Base-by-base conservation (phyloP, 2,888 invertebrate species). In the Tetranychus truncatus region DNA sequence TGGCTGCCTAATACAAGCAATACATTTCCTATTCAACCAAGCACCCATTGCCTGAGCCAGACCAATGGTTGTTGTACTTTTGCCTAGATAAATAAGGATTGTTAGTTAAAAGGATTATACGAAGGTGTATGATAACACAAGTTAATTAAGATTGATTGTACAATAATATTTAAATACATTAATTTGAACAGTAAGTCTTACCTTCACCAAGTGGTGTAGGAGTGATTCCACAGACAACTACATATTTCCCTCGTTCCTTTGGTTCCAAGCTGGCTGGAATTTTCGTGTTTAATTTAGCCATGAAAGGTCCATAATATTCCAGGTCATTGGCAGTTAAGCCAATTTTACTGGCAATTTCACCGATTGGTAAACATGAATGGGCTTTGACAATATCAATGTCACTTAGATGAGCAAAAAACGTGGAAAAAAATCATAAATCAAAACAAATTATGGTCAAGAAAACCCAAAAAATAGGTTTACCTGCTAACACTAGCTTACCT, bases 151-250 rank as follows among this genome's bases (percentile, higher is more conserved):
- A 24, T 34, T 24, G 34, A 34, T 34, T 34, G 34, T 34, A 34
- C 34, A 34, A 34, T 34, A 34, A 34, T 34, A 34, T 4, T 3
- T 0, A 4, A 34, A 34, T 34, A 5, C 34, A 34, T 34, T 34
- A 34, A 34, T 34, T 34, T 34, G 34, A 34, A 2, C 24, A 24
- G 24, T 24, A 24, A 24, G 24, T 18, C 44, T 45, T 75, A 76
- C 77, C 97, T 85, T 99, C 97, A 1, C 99, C 99, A n/a, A 99
- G 86, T 0, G 97, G 95, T 0, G 99, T 99, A 0, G 99, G 97
- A 0, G 96, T 99, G 74, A 99, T 96, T 20, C 95, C 97, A 74
- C 92, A 92, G 6, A 97, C 93, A 0, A 97, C 93, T 76, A 99
- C 88, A 83, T 94, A 97, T 85, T 91, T 92, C 76, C 97, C 97